A percentile compares a stretch with the other conserved stretches of the same genome.
Conservation (phyloP, 2,113 vertebrate species). For the Hucho hucho region DNA sequence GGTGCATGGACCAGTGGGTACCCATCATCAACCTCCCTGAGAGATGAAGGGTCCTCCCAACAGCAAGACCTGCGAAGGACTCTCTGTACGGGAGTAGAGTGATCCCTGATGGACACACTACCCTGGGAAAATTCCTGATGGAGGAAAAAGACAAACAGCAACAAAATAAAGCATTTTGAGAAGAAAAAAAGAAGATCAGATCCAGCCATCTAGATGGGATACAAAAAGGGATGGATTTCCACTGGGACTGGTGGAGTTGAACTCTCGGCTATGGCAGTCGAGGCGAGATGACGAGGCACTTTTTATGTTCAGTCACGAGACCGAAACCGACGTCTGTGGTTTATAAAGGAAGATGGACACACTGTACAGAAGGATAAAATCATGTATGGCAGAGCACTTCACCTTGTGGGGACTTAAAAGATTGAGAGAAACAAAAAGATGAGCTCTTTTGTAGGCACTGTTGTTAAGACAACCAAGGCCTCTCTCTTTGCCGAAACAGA, state of each 20-base stretch:
- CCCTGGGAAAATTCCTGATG: constrained; percentile 56
- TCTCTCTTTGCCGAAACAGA: constrained; percentile 55
- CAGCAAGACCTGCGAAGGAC: constrained; percentile 33
- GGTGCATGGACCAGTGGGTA: constrained; percentile 96
- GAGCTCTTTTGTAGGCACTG: background rate
- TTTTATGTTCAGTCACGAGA: constrained; percentile 35
- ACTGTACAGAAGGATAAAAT: constrained; percentile 46
- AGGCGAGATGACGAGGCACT: constrained; percentile 37
- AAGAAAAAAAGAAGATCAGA: constrained; percentile 25
- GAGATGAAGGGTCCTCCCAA: constrained; percentile 75
- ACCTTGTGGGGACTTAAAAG: constrained; percentile 35
- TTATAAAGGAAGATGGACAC: constrained; percentile 49
- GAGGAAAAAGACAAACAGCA: constrained; percentile 11
- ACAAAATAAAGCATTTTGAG: constrained; percentile 19
- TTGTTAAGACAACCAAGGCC: constrained; percentile 48
- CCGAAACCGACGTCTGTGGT: constrained; percentile 38
- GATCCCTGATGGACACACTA: constrained; percentile 57
- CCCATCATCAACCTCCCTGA: constrained; percentile 94
- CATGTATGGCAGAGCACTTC: constrained; percentile 41
- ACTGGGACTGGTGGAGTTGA: constrained; percentile 47
- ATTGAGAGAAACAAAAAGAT: constrained; percentile 31
- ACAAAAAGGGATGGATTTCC: constrained; percentile 45
- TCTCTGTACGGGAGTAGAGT: constrained; percentile 48
- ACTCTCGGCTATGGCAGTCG: constrained; percentile 39
- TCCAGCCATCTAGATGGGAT: constrained; percentile 30